Evolutionary conservation across 2,797 vertebrate species (phyloP), one percentile per base, ranked within the genome.

Genomic region (Pangasius macronema): DNA sequence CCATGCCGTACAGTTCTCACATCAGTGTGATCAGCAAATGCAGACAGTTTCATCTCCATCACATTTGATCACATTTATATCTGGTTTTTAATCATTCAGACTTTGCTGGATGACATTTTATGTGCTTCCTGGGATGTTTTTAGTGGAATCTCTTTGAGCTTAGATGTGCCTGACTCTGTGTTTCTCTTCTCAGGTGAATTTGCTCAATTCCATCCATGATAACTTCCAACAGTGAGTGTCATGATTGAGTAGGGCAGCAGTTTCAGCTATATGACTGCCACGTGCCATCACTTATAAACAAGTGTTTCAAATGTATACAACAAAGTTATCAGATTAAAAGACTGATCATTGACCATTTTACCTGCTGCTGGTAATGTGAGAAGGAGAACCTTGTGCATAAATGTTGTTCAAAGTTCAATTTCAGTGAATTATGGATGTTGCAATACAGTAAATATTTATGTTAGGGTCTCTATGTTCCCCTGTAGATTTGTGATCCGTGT

Each of bases 171-270:
- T 67, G 3, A n/a, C 39, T 36, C 9, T 88, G 27, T 20, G 13
- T 80, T 88, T 80, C 5, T 83, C 83, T 89, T 84, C 88, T 7
- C 84, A 99, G 98, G 97, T 99, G 89, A 99, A 97, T 91, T 95
- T 99, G 89, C 94, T 99, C 89, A 99, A 99, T 93, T 99, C 98
- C 85, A 97, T 99, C 87, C 97, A 99, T 70, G 98, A 99, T 94
- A 99, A 99, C 95, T 99, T 99, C 93, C 97, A 98, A 49, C 97
- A 98, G 98, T 99, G 91, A 97, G 98, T 98, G 92, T 82, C 57
- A 63, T 42, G 42, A 36, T 36, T 18, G 4, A 57, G n/a, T 6
- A 57, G 51, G 8, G 13, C 9, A 77, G n/a, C 3, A 33, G n/a
- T 55, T 33, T 77, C n/a, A 53, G n/a, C 49, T 53, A 33, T 76